Base-by-base conservation (phyloP, 1,140 invertebrate species). In the Lucilia sericata region DNA sequence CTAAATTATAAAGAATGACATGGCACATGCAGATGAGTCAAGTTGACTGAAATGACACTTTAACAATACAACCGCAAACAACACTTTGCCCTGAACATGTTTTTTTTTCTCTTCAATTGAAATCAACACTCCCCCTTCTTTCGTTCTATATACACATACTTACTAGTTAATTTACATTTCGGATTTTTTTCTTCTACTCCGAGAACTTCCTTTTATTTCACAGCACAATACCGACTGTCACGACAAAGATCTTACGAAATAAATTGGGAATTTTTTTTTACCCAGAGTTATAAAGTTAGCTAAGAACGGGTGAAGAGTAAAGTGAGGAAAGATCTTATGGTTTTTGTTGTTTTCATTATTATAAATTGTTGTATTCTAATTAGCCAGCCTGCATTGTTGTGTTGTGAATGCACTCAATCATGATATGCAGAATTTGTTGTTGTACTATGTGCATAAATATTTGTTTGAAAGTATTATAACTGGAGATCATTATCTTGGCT, bases 1-100 rank as follows among this genome's bases (percentile, higher is more conserved):
- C 19, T 80, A 19, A 80, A 51, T 80, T 80, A 42, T 25, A 13
- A 21, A 36, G 7, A 36, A 47, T 78, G 34, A 78, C 36, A 49
- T 21, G 42, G 47, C 76, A 80, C 76, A 80, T 80, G 76, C 76
- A 80, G 76, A 80, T 80, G 76, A 80, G 76, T 80, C 36, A 25
- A 47, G 14, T 80, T 25, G 25, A 80, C 42, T 21, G 19, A 80
- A 49, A 49, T 80, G 76, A 21, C 76, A 80, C 76, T 80, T 19
- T 7, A 76, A 76, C 74, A 76, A 42, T 55, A n/a, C 13, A 55
- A 55, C 51, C 12, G 51, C 17, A 55, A 55, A n/a, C 42, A 42
- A 42, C 42, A 42, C 14, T n/a, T 30, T 70, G 65, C 10, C 19
- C n/a, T 25, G 5, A 70, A 5, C 60, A 70, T 21, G 60, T 70